These are phyloP conservation scores for Protophormia terraenovae DNA, from an alignment of 2,888 invertebrate species.

Conservation along the genomic window DNA sequence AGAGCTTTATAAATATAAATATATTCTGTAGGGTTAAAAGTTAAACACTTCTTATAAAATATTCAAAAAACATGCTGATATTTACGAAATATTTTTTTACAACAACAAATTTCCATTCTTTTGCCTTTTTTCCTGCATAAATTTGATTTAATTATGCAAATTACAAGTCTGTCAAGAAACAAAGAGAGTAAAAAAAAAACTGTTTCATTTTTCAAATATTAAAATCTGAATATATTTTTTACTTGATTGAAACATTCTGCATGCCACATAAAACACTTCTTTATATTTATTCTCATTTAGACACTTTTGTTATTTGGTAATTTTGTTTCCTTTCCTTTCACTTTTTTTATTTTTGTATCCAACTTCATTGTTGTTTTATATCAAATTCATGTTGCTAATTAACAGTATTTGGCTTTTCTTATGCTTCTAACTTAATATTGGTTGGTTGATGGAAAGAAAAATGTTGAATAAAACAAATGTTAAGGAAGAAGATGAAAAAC, in stretches of 20 bases:
- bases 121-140: neutral
- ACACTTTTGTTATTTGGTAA: neutral
- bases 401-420: constrained; percentile 32
- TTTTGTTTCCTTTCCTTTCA: neutral
- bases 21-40: neutral
- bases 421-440: neutral
- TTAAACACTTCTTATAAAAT: neutral
- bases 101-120: neutral
- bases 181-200: constrained; percentile 1
- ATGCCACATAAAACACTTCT: constrained; percentile 28
- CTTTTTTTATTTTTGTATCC: constrained; percentile 16
- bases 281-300: constrained; percentile 1
- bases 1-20: too few species aligned
- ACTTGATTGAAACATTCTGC: constrained; percentile 3
- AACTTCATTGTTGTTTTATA: neutral
- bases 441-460: neutral
- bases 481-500: neutral
- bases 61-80: neutral
- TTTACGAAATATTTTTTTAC: neutral
- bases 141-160: constrained; percentile 35
- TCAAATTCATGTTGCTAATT: constrained; percentile 51
- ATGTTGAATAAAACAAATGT: neutral
- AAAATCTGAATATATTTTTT: neutral
- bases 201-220: constrained; percentile 20
- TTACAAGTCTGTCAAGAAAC: neutral